phyloP scores from a whole-genome alignment of 2,797 vertebrate species.

The Neoniphon sammara region DNA sequence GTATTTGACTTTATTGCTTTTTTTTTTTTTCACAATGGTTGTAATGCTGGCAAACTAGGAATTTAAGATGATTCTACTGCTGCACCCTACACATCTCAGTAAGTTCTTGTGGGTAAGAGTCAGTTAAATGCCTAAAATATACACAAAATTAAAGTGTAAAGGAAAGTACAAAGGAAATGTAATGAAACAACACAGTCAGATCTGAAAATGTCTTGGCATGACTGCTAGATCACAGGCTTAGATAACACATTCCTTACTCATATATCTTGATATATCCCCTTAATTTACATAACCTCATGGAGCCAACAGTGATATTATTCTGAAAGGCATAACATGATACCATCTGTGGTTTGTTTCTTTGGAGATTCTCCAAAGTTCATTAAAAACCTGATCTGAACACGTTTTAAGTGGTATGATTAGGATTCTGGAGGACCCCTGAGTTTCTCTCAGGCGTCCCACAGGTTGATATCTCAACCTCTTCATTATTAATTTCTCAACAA shows the following conservation, averaged over 20 bases:
- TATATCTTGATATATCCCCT: conserved; percentile 13
- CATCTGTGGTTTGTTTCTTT: conserved; percentile 56
- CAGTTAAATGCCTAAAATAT: no score
- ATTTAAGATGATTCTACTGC: neutral
- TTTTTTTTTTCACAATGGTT: no score
- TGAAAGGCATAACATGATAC: conserved; percentile 39
- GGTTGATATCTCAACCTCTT: conserved; percentile 70
- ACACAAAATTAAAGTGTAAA: no score
- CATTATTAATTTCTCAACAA: conserved; percentile 72
- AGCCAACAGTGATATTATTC: conserved; percentile 30
- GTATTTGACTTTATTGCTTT: no score
- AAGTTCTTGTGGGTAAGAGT: neutral
- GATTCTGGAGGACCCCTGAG: conserved; percentile 65
- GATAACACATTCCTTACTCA: neutral
- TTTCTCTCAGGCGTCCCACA: conserved; percentile 59
- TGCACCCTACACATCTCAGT: neutral
- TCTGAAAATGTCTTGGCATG: neutral
- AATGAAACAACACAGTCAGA: conserved; percentile 10
- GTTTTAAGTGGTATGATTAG: conserved; percentile 75
- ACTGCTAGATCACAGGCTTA: neutral
- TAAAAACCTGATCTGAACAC: conserved; percentile 73
- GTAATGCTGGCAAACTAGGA: neutral
- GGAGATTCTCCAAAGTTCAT: conserved; percentile 70
- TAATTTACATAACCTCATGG: conserved; percentile 27
- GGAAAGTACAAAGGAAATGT: neutral